Evolutionary conservation across 2,888 invertebrate species (phyloP), one percentile per base, ranked within the genome.

Genomic region (Polietes domitor): DNA sequence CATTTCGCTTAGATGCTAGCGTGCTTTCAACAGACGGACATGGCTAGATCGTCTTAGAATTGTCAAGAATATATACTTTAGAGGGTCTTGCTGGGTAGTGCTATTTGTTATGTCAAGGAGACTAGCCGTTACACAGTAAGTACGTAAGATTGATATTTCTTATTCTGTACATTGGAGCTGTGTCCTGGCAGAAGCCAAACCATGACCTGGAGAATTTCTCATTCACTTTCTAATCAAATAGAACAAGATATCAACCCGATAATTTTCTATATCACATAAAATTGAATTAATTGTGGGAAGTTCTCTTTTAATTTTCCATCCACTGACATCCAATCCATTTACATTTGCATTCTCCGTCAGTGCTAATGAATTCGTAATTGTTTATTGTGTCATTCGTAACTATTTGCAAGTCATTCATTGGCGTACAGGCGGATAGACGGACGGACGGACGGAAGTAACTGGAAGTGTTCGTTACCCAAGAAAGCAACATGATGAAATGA

Each of bases 381-480:
- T 84, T 84, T 84, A 84, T 84, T 84, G 78, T 84, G 81, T 79
- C 84, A 84, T 73, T 81, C 47, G 72, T 78, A 84, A 84, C 84
- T 81, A 78, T 84, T 84, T 76, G 72, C 68, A 81, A 81, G 81
- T 84, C 84, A 81, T 81, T 81, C 83, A 81, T 80, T 71, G 53
- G 37, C 12, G 21, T 75, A 76, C 76, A 79, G 74, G 71, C 77
- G 70, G 77, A 80, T 15, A 21, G 19, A 65, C 37, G 21, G 7
- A 41, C 37, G n/a, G 21, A 37, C 17, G 17, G 17, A 28, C 28
- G 9, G 37, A 37, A 28, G 37, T 65, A 37, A 53, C 2, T 65
- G 41, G 19, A 19, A 65, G 19, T 37, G 32, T 65, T 65, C 17
- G 15, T 65, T 65, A 65, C 12, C 32, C 24, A 72, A 68, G 41